Conservation (phyloP, 37 sponge, comb jelly and placozoan species). For the Axinella damicornis region DNA sequence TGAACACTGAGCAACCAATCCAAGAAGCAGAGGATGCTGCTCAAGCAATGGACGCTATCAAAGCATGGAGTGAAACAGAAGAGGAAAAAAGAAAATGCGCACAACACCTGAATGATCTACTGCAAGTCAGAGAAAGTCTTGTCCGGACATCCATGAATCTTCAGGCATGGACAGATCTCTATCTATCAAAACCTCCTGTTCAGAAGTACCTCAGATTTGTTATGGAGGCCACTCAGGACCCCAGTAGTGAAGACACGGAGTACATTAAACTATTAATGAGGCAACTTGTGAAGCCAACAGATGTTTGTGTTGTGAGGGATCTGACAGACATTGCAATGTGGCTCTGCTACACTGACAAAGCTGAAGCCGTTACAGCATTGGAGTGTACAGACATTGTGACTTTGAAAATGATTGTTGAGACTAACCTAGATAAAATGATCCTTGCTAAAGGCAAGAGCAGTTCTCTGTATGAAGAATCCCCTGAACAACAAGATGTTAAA, state of each 20-base stretch:
- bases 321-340: neutral
- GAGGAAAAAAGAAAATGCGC: neutral
- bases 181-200: neutral
- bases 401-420: neutral
- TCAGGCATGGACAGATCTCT: neutral
- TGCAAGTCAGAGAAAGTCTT: neutral
- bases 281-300: conserved; percentile 2
- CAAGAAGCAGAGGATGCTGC: too few species aligned
- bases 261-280: neutral
- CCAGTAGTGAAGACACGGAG: neutral
- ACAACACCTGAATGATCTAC: neutral
- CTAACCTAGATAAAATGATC: neutral
- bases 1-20: too few species aligned
- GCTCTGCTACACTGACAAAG: neutral
- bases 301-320: neutral
- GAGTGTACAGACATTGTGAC: neutral
- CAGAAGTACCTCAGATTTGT: conserved; percentile 3
- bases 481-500: neutral
- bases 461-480: too few species aligned
- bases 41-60: neutral
- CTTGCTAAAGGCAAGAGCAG: too few species aligned
- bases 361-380: too few species aligned
- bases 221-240: neutral
- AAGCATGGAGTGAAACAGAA: neutral
- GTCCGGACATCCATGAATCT: neutral